Evolutionary conservation across 2,888 invertebrate genomes (phyloP), one percentile per base, ranked within the genome.

Genomic region (Lithosia quadra): DNA sequence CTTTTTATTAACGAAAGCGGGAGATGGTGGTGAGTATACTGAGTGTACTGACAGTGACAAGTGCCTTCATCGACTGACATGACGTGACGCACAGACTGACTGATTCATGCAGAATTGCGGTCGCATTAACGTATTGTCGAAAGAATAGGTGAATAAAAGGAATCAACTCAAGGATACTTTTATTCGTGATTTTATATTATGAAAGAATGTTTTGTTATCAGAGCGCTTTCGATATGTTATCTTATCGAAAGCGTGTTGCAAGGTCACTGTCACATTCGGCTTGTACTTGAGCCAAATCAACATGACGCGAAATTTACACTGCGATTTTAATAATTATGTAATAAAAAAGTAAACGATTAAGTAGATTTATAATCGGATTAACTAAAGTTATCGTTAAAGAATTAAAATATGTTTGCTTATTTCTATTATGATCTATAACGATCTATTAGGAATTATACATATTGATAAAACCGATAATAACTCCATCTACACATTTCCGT

Each of bases 51-150:
- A 65, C 65, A 55, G 79, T 75, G 74, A 78, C 77, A 77, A 74
- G 74, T 72, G 62, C 59, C 43, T 71, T 72, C 72, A 67, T 61
- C 74, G 68, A 77, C 75, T 81, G 81, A 82, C 83, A 79, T 81
- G 81, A 81, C 83, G 79, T 81, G 81, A 81, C 83, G 79, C 81
- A 80, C 68, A 66, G 69, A 67, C 43, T 28, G 59, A 69, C 75
- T 75, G 81, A 81, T 72, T 81, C 83, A 81, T 72, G 39, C 73
- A 62, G 73, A 77, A 82, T 80, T 69, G 78, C 71, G 69, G 78
- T 74, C 73, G 67, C 70, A 73, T 80, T 76, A 73, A 68, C 56
- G 74, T 80, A 80, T 71, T 80, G 80, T 78, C 72, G 65, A 74
- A 69, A 69, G 77, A 79, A 80, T 82, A 79, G 69, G 70, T 59